phyloP scores from a whole-genome alignment of 2,888 invertebrate genomes.

The Lasioglossum pauxillum region DNA sequence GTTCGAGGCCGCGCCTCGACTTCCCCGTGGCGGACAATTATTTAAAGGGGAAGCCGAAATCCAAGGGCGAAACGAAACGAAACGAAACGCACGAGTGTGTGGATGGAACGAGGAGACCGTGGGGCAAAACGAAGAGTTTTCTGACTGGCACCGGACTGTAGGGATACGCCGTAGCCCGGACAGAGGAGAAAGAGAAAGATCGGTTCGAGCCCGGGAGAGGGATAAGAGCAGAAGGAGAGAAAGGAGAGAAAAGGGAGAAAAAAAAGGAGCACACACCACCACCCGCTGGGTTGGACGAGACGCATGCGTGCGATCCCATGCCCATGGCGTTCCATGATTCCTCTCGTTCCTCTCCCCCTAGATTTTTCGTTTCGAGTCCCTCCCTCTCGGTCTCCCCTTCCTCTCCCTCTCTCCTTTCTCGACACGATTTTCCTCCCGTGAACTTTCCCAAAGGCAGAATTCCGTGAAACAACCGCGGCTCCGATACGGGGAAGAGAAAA shows the following conservation, averaged over 20 bases:
- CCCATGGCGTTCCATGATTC: slow-evolving; percentile 74
- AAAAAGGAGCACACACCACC: slow-evolving; percentile 70
- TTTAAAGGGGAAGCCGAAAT: slow-evolving; percentile 77
- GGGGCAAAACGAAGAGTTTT: slow-evolving; percentile 70
- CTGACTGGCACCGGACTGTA: slow-evolving; percentile 75
- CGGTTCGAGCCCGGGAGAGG: slow-evolving; percentile 48
- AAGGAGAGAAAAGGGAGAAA: slow-evolving; percentile 55
- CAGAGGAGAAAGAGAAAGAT: slow-evolving; percentile 57
- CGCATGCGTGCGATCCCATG: slow-evolving; percentile 80
- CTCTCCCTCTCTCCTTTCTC: slow-evolving; percentile 30
- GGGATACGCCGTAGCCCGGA: slow-evolving; percentile 40
- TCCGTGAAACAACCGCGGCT: slow-evolving; percentile 9
- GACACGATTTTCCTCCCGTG: slow-evolving; percentile 7
- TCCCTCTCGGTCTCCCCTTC: slow-evolving; percentile 33
- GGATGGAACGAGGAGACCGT: slow-evolving; percentile 39
- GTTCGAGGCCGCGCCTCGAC: slow-evolving; percentile 58
- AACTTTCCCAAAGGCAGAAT: not conserved
- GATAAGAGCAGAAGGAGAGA: slow-evolving; percentile 54
- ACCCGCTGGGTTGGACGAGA: slow-evolving; percentile 82
- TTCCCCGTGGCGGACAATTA: slow-evolving; percentile 76
- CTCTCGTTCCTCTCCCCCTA: slow-evolving; percentile 44
- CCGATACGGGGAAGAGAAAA: slow-evolving; percentile 10
- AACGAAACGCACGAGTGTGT: slow-evolving; percentile 36
- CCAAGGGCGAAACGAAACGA: slow-evolving; percentile 72
- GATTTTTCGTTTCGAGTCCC: slow-evolving; percentile 62